Percentiles rank a stretch among this genome's conserved stretches.
These are phyloP conservation scores for Chionomys nivalis DNA, from an alignment of 2,113 vertebrate genomes.

Conservation along the genomic window DNA sequence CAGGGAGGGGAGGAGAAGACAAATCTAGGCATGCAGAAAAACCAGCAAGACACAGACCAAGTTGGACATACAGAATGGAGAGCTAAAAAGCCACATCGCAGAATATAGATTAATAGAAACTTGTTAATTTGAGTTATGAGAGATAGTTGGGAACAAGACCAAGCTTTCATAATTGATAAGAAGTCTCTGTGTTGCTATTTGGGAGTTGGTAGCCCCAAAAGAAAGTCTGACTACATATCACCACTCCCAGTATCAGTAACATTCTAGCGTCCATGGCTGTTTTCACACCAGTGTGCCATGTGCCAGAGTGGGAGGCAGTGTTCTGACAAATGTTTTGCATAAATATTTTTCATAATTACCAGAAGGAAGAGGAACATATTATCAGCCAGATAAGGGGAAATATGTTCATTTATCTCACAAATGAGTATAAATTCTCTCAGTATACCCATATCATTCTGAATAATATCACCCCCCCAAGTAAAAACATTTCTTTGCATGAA, in stretches of 20 bases:
- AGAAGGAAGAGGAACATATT: not conserved
- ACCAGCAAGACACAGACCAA: not conserved
- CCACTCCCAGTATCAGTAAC: not conserved
- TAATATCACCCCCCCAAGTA: not conserved
- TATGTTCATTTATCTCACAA: not conserved
- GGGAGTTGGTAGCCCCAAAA: not conserved
- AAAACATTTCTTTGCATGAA: not conserved
- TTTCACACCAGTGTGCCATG: not conserved
- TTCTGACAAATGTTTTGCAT: not conserved
- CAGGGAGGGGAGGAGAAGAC: not conserved
- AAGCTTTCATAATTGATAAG: not conserved
- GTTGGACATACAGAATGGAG: not conserved
- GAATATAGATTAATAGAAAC: not conserved
- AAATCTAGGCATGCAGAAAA: not conserved
- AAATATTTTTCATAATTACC: not conserved
- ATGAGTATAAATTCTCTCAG: slow-evolving; percentile 20
- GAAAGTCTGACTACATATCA: not conserved
- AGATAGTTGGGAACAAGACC: not conserved
- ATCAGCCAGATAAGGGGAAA: slow-evolving; percentile 38
- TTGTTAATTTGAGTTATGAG: not conserved
- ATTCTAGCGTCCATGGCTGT: not conserved
- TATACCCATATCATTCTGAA: not conserved
- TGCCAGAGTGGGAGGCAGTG: not conserved
- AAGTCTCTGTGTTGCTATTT: not conserved
- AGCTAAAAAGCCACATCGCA: not conserved